Evolutionary conservation across 2,797 vertebrate genomes (phyloP), one percentile per base, ranked within the genome.

Genomic region (Epinephelus coioides): DNA sequence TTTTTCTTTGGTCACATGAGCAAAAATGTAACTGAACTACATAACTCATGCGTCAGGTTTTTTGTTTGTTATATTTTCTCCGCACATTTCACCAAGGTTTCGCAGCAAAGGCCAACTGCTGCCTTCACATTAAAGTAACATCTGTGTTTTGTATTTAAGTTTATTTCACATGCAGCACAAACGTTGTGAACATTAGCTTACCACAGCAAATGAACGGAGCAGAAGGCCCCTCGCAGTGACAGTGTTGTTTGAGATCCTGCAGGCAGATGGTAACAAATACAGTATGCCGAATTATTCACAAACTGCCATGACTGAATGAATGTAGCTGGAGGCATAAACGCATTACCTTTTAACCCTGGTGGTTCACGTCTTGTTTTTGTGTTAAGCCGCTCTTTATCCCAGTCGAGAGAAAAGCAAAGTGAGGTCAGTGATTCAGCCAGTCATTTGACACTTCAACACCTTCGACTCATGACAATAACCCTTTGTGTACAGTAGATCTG

Each of bases 201-300:
- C 50, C 59, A 18, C 50, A 56, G 67, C 60, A 19, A 57, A 38
- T 1, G 44, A 30, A 50, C 30, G 10, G 13, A 49, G 44, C 30
- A 14, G 60, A 56, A 44, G 27, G 18, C 30, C 38, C 62, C 50
- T 77, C 43, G 5, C 4, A 14, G 51, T 17, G 50, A 12, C 66
- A 1, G 50, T 5, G 18, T 14, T 64, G 9, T 64, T 56, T 64
- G 19, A 61, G 63, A 51, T 47, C 34, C 49, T 13, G 23, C 63
- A 53, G 73, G 25, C 4, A 46, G 34, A 64, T 23, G 13, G 38
- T 53, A n/a, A 34, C 55, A 61, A 25, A 67, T 47, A 55, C 63
- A 68, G 13, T 6, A 11, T 17, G n/a, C 19, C 56, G 38, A n/a
- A 67, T 75, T 43, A 67, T 38, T 57, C 53, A 55, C 25, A 47